Conservation (phyloP, 2,797 vertebrate species). For the Amblyraja radiata region DNA sequence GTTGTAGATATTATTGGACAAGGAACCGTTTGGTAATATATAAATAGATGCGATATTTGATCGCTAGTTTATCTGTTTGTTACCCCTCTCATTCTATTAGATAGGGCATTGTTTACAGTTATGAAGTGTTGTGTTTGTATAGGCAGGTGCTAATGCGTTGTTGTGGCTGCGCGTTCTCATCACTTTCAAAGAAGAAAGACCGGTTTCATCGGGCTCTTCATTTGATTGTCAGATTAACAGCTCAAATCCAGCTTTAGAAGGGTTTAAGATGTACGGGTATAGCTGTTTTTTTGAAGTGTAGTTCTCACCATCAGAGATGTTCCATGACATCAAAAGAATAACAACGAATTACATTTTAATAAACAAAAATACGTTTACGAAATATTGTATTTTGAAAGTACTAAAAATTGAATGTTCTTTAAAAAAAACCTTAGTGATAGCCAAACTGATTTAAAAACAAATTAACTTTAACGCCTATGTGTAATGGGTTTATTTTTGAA, state of each 20-base stretch:
- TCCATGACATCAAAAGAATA: not conserved
- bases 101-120: constrained; percentile 32
- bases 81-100: constrained; percentile 29
- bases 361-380: not conserved
- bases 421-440: not conserved
- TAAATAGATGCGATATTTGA: constrained; percentile 21
- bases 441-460: not conserved
- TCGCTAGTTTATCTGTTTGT: constrained; percentile 25
- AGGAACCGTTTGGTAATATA: constrained; percentile 30
- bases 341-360: not conserved
- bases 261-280: not conserved
- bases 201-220: constrained; percentile 12
- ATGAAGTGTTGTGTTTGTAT: constrained; percentile 33
- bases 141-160: constrained; percentile 35
- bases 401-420: not conserved
- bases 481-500: not conserved
- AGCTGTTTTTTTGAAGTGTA: constrained; percentile 7
- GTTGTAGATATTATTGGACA: constrained; percentile 35
- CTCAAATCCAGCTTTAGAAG: constrained; percentile 13
- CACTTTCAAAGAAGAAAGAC: constrained; percentile 35
- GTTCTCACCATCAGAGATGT: not conserved
- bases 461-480: not conserved
- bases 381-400: not conserved
- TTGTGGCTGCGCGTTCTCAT: constrained; percentile 29
- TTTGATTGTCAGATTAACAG: constrained; percentile 36